These are phyloP conservation scores for Villa cingulata DNA, from an alignment of 2,888 invertebrate species.

Conservation along the genomic window DNA sequence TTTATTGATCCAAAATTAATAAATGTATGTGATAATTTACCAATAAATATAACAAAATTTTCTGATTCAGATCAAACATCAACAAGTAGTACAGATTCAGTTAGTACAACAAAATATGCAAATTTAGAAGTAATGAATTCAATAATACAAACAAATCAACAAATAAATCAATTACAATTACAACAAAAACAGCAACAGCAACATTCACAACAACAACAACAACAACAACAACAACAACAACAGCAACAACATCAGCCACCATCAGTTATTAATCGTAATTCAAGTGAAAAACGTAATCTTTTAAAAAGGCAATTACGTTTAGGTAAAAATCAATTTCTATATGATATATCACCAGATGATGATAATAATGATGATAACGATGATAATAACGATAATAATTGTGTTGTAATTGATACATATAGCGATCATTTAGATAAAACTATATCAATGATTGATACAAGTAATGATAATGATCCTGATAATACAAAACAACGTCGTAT, in stretches of 20 bases:
- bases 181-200: slow-evolving; percentile 7
- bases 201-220: slow-evolving; percentile 1
- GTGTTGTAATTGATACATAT: slow-evolving; percentile 20
- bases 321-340: slow-evolving; percentile 34
- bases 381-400: slow-evolving; percentile 13
- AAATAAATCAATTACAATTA: neutral
- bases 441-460: slow-evolving; percentile 2
- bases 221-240: neutral
- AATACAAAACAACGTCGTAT: neutral
- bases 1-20: slow-evolving; percentile 48
- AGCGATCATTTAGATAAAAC: slow-evolving; percentile 41
- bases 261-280: slow-evolving; percentile 14
- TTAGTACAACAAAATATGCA: slow-evolving; percentile 15
- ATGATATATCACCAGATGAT: slow-evolving; percentile 31
- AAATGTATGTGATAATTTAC: slow-evolving; percentile 56
- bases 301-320: slow-evolving; percentile 34
- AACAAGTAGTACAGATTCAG: slow-evolving; percentile 19
- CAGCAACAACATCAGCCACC: slow-evolving; percentile 8
- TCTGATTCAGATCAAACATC: slow-evolving; percentile 10
- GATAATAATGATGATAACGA: slow-evolving; percentile 27
- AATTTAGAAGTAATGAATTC: slow-evolving; percentile 5
- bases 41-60: slow-evolving; percentile 43
- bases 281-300: slow-evolving; percentile 22
- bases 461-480: neutral
- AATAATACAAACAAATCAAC: slow-evolving; percentile 2